Evolutionary conservation across 30 jellyfish, hydroid and myxozoan genomes (phyloP).

Genomic region (Hydractinia symbiolongicarpus): DNA sequence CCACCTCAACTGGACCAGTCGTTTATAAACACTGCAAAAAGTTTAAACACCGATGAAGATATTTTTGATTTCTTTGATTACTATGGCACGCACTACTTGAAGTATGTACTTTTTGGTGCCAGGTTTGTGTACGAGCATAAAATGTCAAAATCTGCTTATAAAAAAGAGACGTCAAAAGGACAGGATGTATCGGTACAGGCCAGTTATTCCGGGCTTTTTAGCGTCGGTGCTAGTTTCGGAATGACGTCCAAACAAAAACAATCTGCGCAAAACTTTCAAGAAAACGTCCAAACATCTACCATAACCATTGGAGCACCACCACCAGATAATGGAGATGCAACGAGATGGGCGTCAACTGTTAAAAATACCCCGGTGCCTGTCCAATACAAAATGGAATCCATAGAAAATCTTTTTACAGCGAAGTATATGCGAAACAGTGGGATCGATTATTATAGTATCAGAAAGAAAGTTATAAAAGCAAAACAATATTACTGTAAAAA

Average conservation of each 20-base stretch:
- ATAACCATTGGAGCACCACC: slow-evolving; percentile 64
- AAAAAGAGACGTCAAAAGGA: neutral
- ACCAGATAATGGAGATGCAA: slow-evolving; percentile 48
- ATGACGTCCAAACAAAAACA: slow-evolving; percentile 19
- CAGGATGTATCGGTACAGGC: slow-evolving; percentile 30
- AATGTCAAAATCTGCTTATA: slow-evolving; percentile 29
- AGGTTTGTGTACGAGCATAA: slow-evolving; percentile 41
- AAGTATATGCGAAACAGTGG: slow-evolving; percentile 33
- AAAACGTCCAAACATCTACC: slow-evolving; percentile 36
- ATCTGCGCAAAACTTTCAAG: slow-evolving; percentile 33
- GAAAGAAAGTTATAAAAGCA: neutral
- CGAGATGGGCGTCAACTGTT: slow-evolving; percentile 56
- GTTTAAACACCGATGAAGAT: slow-evolving; percentile 6
- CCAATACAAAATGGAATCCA: slow-evolving; percentile 31
- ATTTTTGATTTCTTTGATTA: slow-evolving; percentile 38
- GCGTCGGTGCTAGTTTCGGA: slow-evolving; percentile 28
- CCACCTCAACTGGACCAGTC: slow-evolving; percentile 40
- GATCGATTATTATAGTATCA: neutral
- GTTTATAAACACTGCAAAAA: slow-evolving; percentile 27
- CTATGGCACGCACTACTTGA: slow-evolving; percentile 48
- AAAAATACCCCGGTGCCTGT: slow-evolving; percentile 58
- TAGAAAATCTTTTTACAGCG: slow-evolving; percentile 42
- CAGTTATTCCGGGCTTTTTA: slow-evolving; percentile 36
- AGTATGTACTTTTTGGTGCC: slow-evolving; percentile 48
- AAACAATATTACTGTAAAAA: slow-evolving; percentile 28